A percentile compares a stretch with the other conserved stretches of the same genome.
Conservation (phyloP, 1,140 invertebrate genomes). For the Drosophila ohnishii region DNA sequence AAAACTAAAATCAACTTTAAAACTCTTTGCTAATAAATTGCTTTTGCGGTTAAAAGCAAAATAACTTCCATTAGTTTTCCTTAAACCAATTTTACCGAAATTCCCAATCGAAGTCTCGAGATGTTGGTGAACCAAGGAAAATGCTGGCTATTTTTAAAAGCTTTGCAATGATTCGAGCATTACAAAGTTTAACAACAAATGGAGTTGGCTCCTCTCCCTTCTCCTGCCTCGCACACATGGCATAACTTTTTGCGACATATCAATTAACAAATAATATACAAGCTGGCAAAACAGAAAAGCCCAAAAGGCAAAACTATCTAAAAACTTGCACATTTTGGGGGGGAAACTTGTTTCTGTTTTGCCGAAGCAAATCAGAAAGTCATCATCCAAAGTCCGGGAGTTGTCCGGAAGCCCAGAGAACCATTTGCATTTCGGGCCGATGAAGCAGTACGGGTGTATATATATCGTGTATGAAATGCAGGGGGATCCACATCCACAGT, state of each 20-base stretch:
- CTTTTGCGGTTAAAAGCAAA: conserved; percentile 9
- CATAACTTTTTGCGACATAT: conserved; percentile 70
- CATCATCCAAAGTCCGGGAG: conserved; percentile 64
- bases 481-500: not conserved
- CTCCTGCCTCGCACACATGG: not conserved
- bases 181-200: conserved; percentile 50
- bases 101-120: conserved; percentile 9
- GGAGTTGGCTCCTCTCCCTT: not conserved
- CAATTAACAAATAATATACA: conserved; percentile 82
- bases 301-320: conserved; percentile 47
- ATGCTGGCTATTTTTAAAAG: conserved; percentile 14
- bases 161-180: conserved; percentile 60
- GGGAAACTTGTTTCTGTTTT: conserved; percentile 68
- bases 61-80: conserved; percentile 10
- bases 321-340: conserved; percentile 44
- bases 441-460: conserved; percentile 31
- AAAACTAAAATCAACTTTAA: not conserved
- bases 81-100: not conserved
- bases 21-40: conserved; percentile 2
- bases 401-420: conserved; percentile 32
- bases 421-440: conserved; percentile 66
- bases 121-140: not conserved
- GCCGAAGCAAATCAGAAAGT: conserved; percentile 77
- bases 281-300: conserved; percentile 65
- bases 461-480: conserved; percentile 18